Conservation (phyloP, 2,888 invertebrate genomes). For the Drosophila buzzatii region DNA sequence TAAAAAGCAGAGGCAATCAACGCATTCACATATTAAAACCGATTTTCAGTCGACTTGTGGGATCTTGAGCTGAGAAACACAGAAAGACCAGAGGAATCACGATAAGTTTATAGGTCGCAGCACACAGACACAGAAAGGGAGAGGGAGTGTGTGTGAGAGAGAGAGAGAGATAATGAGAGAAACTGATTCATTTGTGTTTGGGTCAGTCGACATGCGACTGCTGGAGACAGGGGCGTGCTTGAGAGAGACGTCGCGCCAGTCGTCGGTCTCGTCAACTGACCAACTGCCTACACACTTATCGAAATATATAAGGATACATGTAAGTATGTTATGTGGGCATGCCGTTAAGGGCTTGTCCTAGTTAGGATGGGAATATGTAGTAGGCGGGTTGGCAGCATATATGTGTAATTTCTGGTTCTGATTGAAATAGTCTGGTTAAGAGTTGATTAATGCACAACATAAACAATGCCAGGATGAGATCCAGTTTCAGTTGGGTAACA, state of each 20-base stretch:
- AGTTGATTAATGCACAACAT: slow-evolving; percentile 62
- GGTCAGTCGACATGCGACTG: slow-evolving; percentile 34
- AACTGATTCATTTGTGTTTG: slow-evolving; percentile 56
- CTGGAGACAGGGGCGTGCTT: slow-evolving; percentile 83
- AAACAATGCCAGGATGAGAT: slow-evolving; percentile 23
- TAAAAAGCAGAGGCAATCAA: slow-evolving; percentile 83
- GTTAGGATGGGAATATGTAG: slow-evolving; percentile 41
- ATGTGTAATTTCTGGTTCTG: slow-evolving; percentile 34
- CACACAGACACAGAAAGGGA: slow-evolving; percentile 21
- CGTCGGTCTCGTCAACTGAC: slow-evolving; percentile 64
- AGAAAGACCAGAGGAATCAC: slow-evolving; percentile 43
- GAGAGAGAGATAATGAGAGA: slow-evolving; percentile 45
- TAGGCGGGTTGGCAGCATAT: slow-evolving; percentile 30
- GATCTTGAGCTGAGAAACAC: slow-evolving; percentile 60
- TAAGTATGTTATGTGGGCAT: slow-evolving; percentile 8
- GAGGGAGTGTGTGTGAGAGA: slow-evolving; percentile 22
- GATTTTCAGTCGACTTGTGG: slow-evolving; percentile 67
- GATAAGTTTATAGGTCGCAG: slow-evolving; percentile 67
- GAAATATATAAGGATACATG: slow-evolving; percentile 20
- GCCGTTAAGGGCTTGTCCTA: slow-evolving; percentile 30
- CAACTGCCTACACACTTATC: slow-evolving; percentile 53
- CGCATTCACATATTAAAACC: slow-evolving; percentile 82
- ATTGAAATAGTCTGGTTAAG: slow-evolving; percentile 56
- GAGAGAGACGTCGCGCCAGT: slow-evolving; percentile 78
- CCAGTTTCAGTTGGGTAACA: slow-evolving; percentile 14